Conservation (phyloP, 2,113 vertebrate genomes). For the Trochalopteron elliotii region DNA sequence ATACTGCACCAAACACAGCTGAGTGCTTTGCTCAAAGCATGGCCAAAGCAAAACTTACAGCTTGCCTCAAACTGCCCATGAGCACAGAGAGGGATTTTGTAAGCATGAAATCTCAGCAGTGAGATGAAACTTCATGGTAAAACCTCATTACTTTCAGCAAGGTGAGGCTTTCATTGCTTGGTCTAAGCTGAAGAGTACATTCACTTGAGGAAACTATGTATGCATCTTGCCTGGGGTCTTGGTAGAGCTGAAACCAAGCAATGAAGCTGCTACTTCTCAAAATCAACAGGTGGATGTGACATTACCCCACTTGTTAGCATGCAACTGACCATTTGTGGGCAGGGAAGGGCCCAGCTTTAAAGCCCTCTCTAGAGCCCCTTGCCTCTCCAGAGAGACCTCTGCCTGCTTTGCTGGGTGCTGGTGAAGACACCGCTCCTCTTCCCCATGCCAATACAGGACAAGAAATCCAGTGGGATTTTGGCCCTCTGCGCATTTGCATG, state of each 20-base stretch:
- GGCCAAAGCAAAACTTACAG: background rate
- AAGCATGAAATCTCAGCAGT: background rate
- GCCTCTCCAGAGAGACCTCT: background rate
- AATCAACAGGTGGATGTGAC: background rate
- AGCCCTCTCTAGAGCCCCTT: background rate
- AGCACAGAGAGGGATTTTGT: background rate
- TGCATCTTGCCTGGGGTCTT: background rate
- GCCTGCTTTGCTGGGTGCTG: background rate
- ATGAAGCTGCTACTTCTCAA: background rate
- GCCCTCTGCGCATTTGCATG: background rate
- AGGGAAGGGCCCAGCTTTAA: background rate
- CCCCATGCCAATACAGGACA: background rate
- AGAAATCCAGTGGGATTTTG: background rate
- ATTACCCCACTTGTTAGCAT: background rate
- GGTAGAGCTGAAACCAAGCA: background rate
- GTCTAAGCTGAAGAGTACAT: background rate
- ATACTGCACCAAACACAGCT: background rate
- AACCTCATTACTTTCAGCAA: background rate
- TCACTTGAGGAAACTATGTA: background rate
- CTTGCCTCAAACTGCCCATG: background rate
- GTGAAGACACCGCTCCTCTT: background rate
- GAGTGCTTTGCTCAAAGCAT: background rate
- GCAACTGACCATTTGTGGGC: background rate
- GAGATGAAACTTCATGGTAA: background rate
- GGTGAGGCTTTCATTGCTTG: background rate